phyloP scores from a whole-genome alignment of 1,140 invertebrate genomes.

The Aphelenchoides besseyi region DNA sequence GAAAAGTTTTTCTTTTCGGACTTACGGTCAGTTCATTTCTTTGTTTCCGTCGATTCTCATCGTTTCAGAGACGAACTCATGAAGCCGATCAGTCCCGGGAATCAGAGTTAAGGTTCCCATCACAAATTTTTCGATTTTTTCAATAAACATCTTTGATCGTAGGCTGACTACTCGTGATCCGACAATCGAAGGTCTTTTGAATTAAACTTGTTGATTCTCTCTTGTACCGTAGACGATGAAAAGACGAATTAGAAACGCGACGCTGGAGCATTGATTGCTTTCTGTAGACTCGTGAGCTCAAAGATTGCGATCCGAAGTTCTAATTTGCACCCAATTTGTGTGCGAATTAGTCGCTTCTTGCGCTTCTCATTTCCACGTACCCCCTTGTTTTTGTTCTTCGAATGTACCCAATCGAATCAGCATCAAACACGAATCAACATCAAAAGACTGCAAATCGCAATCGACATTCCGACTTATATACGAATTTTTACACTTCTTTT shows the following conservation, averaged over 20 bases:
- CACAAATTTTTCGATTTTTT: not conserved
- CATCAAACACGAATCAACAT: not conserved
- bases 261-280: too few relatives aligned
- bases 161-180: not conserved
- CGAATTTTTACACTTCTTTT: too few relatives aligned
- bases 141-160: not conserved
- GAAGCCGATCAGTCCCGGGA: not conserved
- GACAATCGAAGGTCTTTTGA: not conserved
- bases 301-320: too few relatives aligned
- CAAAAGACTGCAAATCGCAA: too few relatives aligned
- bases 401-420: not conserved
- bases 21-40: not conserved
- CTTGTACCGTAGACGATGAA: too few relatives aligned
- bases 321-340: too few relatives aligned
- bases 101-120: not conserved
- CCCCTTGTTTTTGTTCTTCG: not conserved
- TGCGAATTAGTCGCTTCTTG: not conserved
- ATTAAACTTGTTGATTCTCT: not conserved
- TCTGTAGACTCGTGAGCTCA: too few relatives aligned
- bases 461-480: too few relatives aligned
- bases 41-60: not conserved
- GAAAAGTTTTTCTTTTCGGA: conserved; percentile 6
- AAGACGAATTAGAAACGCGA: too few relatives aligned
- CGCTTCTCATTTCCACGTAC: too few relatives aligned
- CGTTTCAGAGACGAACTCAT: not conserved